Evolutionary conservation across 2,888 invertebrate genomes (phyloP), one percentile per base, ranked within the genome.

Genomic region (Argyresthia albistria): DNA sequence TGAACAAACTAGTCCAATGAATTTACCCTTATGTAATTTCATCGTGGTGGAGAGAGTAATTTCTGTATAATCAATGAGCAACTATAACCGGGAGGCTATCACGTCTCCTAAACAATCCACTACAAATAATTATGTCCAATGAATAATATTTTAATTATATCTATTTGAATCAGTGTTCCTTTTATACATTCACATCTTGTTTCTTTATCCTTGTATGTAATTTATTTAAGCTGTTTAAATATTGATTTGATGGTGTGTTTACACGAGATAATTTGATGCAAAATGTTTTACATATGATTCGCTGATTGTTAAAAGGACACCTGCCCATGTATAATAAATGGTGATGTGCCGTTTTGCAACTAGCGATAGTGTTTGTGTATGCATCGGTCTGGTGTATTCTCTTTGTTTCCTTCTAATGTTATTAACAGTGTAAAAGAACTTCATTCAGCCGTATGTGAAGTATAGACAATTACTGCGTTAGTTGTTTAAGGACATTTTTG

Each of bases 401-500:
- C 4, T 39, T 39, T 25, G 77, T 81, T 80, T 76, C 73, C 75
- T 79, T 73, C 78, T 79, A 73, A 75, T 72, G 73, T 76, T 75
- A 76, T 75, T n/a, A 76, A 72, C 78, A 73, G 72, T 77, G 72
- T 78, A 77, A 69, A 71, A 76, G 65, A 71, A 71, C 76, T 77
- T 76, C 76, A 78, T 76, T 77, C 79, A 72, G 82, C 74, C 69
- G 67, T 77, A 78, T 66, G 76, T 74, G 75, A 70, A 70, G 67
- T 73, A 74, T 80, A 79, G 76, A 74, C 62, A 70, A 71, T 75
- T 78, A 83, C 82, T 84, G 83, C 76, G 82, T 86, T 86, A 87
- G 86, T 82, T 77, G 77, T 83, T 72, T 86, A 87, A 87, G 87
- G 82, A 84, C 79, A 86, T 87, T 87, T 50, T 87, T 83, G 84